A percentile compares a stretch with the other conserved stretches of the same genome.
These are phyloP conservation scores for Toxotes lorentzi DNA, from an alignment of 2,797 vertebrate species.

Conservation along the genomic window DNA sequence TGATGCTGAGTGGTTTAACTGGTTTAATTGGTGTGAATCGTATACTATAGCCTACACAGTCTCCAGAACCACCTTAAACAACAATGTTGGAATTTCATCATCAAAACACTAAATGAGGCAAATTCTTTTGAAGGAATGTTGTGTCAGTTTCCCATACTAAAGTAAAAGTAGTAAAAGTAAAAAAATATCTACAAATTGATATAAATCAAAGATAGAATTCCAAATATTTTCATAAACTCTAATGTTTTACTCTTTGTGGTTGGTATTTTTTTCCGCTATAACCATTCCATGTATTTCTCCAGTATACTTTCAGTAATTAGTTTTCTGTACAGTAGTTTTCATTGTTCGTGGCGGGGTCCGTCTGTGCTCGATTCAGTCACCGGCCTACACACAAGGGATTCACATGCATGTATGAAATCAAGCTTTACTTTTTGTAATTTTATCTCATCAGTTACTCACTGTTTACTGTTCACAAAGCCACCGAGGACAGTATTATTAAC, in stretches of 20 bases:
- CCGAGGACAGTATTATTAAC: not conserved
- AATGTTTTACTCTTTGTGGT: not conserved
- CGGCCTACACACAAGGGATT: not conserved
- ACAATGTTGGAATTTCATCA: not conserved
- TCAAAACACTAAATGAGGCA: slow-evolving; percentile 16
- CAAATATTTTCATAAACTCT: not conserved
- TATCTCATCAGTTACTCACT: not conserved
- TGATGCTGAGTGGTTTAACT: slow-evolving; percentile 46
- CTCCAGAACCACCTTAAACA: slow-evolving; percentile 39
- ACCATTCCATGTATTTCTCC: not conserved
- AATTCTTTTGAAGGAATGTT: not conserved
- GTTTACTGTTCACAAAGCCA: not conserved
- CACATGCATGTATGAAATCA: not conserved
- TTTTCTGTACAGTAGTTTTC: not conserved
- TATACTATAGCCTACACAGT: slow-evolving; percentile 17
- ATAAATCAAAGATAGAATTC: not conserved
- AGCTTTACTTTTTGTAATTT: not conserved
- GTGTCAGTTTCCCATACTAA: not conserved
- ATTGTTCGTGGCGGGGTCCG: not conserved
- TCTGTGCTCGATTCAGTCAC: not conserved
- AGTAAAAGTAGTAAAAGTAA: too few relatives aligned
- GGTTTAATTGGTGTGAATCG: slow-evolving; percentile 29
- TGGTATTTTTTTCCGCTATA: not conserved
- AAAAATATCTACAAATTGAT: not conserved
- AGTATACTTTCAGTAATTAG: not conserved